phyloP scores from a whole-genome alignment of 2,888 invertebrate species.

The Nowickia ferox region DNA sequence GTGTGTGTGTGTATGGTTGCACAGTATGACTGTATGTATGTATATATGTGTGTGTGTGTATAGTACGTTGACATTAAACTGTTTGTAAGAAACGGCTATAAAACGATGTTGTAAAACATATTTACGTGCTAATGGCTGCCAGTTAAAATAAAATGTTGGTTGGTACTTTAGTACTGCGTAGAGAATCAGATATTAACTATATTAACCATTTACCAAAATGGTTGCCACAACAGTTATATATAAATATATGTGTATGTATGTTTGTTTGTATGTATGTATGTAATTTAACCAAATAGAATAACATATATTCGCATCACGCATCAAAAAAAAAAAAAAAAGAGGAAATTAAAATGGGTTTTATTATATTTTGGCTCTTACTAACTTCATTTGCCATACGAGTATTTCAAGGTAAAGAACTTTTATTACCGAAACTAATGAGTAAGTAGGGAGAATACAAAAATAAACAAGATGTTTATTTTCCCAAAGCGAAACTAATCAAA shows the following conservation, averaged over 20 bases:
- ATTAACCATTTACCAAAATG: slow-evolving; percentile 51
- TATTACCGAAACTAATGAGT: slow-evolving; percentile 41
- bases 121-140: slow-evolving; percentile 64
- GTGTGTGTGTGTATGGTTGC: too few species aligned
- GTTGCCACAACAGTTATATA: slow-evolving; percentile 41
- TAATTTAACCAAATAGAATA: slow-evolving; percentile 3
- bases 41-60: too few species aligned
- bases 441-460: neutral
- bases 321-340: slow-evolving; percentile 5
- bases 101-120: slow-evolving; percentile 30
- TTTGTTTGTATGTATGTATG: neutral
- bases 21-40: too few species aligned
- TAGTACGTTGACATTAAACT: slow-evolving; percentile 19
- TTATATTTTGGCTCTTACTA: neutral
- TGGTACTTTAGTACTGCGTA: neutral
- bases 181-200: slow-evolving; percentile 13
- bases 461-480: slow-evolving; percentile 4
- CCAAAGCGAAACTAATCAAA: slow-evolving; percentile 49
- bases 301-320: slow-evolving; percentile 34
- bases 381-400: neutral
- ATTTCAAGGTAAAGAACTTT: slow-evolving; percentile 50
- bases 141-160: slow-evolving; percentile 43
- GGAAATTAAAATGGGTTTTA: slow-evolving; percentile 31
- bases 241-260: neutral
- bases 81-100: slow-evolving; percentile 19